A percentile compares a stretch with the other conserved stretches of the same genome.
These are phyloP conservation scores for Macrostomum lignano DNA, from an alignment of 1,140 invertebrate species.

Conservation along the genomic window DNA sequence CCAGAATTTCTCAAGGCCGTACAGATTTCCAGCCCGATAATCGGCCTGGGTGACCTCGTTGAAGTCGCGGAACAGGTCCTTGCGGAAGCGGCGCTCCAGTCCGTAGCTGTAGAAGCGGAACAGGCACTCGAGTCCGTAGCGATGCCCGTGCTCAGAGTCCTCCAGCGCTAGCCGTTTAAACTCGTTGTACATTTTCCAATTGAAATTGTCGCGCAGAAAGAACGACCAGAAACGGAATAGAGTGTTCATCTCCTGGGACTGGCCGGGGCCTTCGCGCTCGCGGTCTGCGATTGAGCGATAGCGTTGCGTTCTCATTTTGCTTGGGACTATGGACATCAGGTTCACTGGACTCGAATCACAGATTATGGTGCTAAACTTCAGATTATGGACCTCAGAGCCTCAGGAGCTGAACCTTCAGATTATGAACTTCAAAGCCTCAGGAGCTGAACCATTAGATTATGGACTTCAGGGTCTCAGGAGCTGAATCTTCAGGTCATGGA, in stretches of 20 bases:
- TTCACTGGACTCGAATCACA: no score
- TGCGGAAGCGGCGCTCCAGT: conserved; percentile 67
- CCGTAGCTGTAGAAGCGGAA: conserved; percentile 97
- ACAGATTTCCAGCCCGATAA: conserved; percentile 64
- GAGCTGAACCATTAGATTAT: no score
- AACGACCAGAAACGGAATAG: conserved; percentile 96
- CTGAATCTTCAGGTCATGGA: no score
- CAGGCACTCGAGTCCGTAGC: conserved; percentile 64
- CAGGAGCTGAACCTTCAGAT: no score
- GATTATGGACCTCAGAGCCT: no score
- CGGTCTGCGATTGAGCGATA: no score
- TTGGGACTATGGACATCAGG: no score
- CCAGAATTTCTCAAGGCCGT: conserved; percentile 95
- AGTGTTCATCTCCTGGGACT: conserved; percentile 50
- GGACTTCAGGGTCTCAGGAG: no score
- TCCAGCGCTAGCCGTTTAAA: conserved; percentile 62
- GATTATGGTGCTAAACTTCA: no score
- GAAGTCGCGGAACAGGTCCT: conserved; percentile 73
- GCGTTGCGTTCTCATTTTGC: no score
- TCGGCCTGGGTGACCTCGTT: conserved; percentile 68
- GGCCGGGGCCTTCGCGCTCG: conserved; percentile 56
- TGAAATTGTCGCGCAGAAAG: conserved; percentile 89
- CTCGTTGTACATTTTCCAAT: conserved; percentile 88
- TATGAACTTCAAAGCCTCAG: no score
- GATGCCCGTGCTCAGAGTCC: conserved; percentile 59